Evolutionary conservation across 2,888 invertebrate genomes (phyloP), one percentile per base, ranked within the genome.

Genomic region (Drepana falcataria): DNA sequence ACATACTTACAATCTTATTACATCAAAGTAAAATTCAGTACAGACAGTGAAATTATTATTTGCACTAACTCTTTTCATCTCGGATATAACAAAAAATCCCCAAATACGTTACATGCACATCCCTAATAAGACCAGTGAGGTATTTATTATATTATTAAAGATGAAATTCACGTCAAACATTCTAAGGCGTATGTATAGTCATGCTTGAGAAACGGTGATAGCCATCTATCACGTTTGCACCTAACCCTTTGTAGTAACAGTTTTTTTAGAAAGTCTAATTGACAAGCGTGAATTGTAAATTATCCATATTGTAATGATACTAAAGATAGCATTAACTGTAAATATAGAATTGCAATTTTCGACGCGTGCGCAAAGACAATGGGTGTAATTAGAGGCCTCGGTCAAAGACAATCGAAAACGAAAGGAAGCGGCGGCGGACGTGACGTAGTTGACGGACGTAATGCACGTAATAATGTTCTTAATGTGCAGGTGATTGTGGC

Each of bases 401-500:
- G 88, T 82, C 87, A 86, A 81, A 86, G 84, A 85, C 87, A 87
- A 87, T 85, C 77, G 88, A 90, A 90, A 90, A 73, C 73, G 89
- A 89, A 90, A 89, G 87, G 89, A 85, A 83, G 74, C 73, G 55
- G 54, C 68, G 53, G 66, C 81, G 87, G 88, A 87, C 69, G 76
- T 87, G 85, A 85, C 81, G 85, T 77, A 71, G 74, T 53, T 49
- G 49, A 63, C 61, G 64, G 66, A 66, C 69, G 74, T 67, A 65
- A 68, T 65, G 55, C 61, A 64, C 64, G 62, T 65, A 69, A 69
- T 64, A 51, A 60, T 56, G 51, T 7, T 40, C 51, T 34, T 51
- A 9, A 40, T 53, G 57, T 52, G 56, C 71, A 72, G 68, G 66
- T 67, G 69, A 73, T 73, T 68, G 68, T 61, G 59, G 65, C 69